phyloP scores from a whole-genome alignment of 2,113 vertebrate genomes.

The Tetrax tetrax region DNA sequence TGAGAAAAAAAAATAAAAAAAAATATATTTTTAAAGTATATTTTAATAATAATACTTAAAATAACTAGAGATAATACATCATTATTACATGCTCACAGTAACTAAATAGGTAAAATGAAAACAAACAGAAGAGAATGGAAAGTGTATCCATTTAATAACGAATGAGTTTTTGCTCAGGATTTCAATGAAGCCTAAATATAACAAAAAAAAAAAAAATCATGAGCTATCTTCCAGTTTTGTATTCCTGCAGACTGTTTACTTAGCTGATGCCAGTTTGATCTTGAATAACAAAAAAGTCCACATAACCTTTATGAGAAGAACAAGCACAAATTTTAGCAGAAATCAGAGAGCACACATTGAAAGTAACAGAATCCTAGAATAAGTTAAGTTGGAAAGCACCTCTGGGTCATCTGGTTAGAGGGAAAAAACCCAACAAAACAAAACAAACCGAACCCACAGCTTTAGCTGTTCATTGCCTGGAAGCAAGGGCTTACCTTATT shows the following conservation, averaged over 20 bases:
- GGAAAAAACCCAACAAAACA: no score
- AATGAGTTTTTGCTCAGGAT: not conserved
- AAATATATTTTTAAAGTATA: not conserved
- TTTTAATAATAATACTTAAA: not conserved
- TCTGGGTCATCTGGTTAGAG: not conserved
- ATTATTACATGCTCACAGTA: not conserved
- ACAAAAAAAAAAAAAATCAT: not conserved
- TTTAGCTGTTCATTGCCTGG: no score
- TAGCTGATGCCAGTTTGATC: not conserved
- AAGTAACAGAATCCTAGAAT: not conserved
- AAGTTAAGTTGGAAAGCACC: not conserved
- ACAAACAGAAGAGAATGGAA: not conserved
- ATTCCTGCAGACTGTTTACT: not conserved
- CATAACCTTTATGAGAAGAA: not conserved
- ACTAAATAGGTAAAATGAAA: not conserved
- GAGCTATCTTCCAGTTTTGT: not conserved
- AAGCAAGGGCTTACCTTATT: slow-evolving; percentile 82
- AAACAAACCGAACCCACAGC: no score
- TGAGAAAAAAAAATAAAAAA: no score
- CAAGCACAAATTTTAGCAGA: not conserved
- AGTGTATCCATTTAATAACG: not conserved
- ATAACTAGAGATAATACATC: not conserved
- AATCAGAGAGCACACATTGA: not conserved
- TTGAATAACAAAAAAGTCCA: not conserved
- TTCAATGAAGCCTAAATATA: not conserved